Evolutionary conservation across 2,797 vertebrate species (phyloP), one percentile per base, ranked within the genome.

Genomic region (Rhabdomys pumilio): DNA sequence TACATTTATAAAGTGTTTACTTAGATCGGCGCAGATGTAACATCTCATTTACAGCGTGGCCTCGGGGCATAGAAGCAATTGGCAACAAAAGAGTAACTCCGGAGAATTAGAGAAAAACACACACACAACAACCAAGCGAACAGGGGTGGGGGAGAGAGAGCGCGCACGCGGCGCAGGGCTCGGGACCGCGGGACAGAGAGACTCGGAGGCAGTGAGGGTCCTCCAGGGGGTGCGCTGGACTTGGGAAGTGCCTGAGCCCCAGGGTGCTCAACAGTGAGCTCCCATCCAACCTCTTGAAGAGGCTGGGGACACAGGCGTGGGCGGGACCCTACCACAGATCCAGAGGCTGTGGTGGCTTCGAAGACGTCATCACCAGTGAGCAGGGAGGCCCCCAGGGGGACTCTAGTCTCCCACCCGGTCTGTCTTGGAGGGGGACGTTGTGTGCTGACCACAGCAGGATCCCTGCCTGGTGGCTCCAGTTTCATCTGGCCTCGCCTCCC

Each of bases 1-100:
- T 98, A 98, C 98, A 98, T 98, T 98, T 98, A 97, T 98, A 98
- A 98, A 98, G 98, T 98, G 98, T 99, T 98, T 98, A 98, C 98
- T 98, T 98, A 98, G 98, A 98, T 98, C 91, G 69, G 96, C 97
- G 98, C 98, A 98, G 98, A 98, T 99, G 98, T 98, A 99, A 98
- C 98, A 98, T 98, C 98, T 99, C 98, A 99, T 98, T 99, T 98
- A 98, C 98, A 98, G 98, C 97, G 95, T 97, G 98, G 98, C 99
- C 98, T 97, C 96, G 59, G 98, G 98, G 98, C 98, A 98, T 95
- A 97, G 98, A 98, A 98, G 98, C 98, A 98, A 98, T 98, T 98
- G 98, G 98, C 98, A 98, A 98, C 97, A 90, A 90, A 97, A 97
- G 67, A 89, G 89, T 20, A 98, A 94, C 96, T 97, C 89, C 0